Conservation (phyloP, 2,888 invertebrate genomes). For the Eupeodes luniger region DNA sequence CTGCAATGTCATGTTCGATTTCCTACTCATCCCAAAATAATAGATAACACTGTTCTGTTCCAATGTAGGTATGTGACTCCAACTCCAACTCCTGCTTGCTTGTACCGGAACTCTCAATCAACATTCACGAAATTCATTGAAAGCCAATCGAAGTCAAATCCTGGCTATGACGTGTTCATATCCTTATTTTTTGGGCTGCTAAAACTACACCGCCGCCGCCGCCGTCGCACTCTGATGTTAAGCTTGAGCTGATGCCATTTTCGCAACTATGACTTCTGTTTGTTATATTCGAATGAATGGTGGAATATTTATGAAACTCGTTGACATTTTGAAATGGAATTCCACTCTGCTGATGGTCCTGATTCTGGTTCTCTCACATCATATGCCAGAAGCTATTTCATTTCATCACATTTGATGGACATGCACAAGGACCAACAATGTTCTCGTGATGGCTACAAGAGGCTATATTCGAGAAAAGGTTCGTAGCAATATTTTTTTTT, state of each 20-base stretch:
- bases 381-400: constrained; percentile 71
- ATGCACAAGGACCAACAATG: constrained; percentile 24
- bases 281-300: background rate
- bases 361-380: constrained; percentile 44
- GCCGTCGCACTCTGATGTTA: background rate
- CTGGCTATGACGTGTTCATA: constrained; percentile 75
- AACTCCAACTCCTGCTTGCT: background rate
- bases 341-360: background rate
- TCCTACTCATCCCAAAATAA: constrained; percentile 64
- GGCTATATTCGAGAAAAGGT: background rate
- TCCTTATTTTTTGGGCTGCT: constrained; percentile 62
- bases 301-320: constrained; percentile 75
- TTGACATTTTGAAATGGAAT: constrained; percentile 75
- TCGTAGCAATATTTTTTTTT: constrained; percentile 24
- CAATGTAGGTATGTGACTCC: background rate
- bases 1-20: constrained; percentile 72
- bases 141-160: constrained; percentile 76
- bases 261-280: constrained; percentile 17
- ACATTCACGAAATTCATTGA: constrained; percentile 67
- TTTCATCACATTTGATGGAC: constrained; percentile 66
- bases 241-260: constrained; percentile 36
- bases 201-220: constrained; percentile 26
- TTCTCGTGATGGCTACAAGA: background rate
- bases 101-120: constrained; percentile 36
- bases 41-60: background rate